Base-by-base conservation (phyloP, 2,113 vertebrate genomes). In the Pipra filicauda region DNA sequence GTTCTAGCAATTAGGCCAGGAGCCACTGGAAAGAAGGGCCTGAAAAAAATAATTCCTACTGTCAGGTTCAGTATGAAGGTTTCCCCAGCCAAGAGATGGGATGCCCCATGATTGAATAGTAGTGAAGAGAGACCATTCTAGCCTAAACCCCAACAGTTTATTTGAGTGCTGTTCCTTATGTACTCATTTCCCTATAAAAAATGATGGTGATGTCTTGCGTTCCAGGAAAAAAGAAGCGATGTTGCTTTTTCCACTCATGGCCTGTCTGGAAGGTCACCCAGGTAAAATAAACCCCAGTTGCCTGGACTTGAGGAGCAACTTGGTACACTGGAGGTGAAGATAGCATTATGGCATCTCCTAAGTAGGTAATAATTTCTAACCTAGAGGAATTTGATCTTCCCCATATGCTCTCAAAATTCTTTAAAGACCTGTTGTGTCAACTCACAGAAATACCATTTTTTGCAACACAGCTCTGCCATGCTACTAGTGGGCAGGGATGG, bases 21-120 rank as follows among this genome's bases (percentile, higher is more conserved):
- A 76, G 26, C 33, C 26, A 23, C 30, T 64, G 70, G 57, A 82
- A 73, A 84, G 24, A 17, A 49, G 8, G 7, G 11, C 7, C 2
- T 3, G 22, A 57, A 46, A 67, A 69, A 72, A 86, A 26, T 3
- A 23, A 27, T 75, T 86, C 64, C 27, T 71, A 8, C 30, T 0
- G 0, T 39, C 62, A 0, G 22, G 43, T 67, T 37, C 5, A 0
- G 35, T 39, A 39, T 21, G 24, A 59, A 19, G 27, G 15, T 52
- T 24, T 85, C 14, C 17, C 10, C 1, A 8, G 44, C 2, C 37
- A 44, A 24, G 49, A 43, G 28, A 6, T 17, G 5, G 15, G 20
- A 9, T 69, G 41, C 30, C 43, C 35, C 17, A 17, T 57, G 27
- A 12, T 2, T 65, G 37, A 52, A 35, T 1, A 75, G 35, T 21